Percentiles rank a stretch among this genome's conserved stretches.
Evolutionary conservation across 2,797 vertebrate species (phyloP).

Genomic region (Danionella dracula): DNA sequence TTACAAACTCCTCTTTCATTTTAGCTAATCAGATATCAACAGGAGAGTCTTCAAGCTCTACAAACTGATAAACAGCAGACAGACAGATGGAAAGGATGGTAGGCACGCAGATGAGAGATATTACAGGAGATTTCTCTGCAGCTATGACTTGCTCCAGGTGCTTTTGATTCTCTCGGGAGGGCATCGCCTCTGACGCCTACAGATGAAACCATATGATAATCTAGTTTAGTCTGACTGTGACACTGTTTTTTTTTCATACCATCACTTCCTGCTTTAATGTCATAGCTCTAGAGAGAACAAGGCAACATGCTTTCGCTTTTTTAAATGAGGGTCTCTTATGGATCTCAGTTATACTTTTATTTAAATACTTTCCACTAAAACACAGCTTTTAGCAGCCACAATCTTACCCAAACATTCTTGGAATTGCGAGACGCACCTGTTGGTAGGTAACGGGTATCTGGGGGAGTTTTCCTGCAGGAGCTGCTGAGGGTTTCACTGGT

Average conservation of each 20-base stretch:
- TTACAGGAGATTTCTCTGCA: conserved; percentile 65
- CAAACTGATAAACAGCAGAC: conserved; percentile 4
- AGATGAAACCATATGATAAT: conserved; percentile 35
- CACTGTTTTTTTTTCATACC: no score
- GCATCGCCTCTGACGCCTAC: conserved; percentile 70
- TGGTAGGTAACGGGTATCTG: conserved; percentile 38
- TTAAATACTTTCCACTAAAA: no score
- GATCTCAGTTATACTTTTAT: no score
- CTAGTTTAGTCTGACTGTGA: no score
- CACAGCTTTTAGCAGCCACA: neutral
- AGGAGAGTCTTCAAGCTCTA: no score
- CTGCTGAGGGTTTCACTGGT: conserved; percentile 43
- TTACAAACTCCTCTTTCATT: neutral
- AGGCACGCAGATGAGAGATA: conserved; percentile 15
- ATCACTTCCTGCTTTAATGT: no score
- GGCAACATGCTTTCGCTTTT: no score
- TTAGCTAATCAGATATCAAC: no score
- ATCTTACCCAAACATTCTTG: neutral
- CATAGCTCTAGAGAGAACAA: no score
- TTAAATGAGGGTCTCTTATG: no score
- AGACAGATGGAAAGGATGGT: conserved; percentile 15
- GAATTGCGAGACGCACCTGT: conserved; percentile 54
- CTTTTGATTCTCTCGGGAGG: conserved; percentile 77
- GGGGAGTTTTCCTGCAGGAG: conserved; percentile 48
- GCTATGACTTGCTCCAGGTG: conserved; percentile 85